phyloP scores from a whole-genome alignment of 2,888 invertebrate species.

The Archaeoteleia sp. region DNA sequence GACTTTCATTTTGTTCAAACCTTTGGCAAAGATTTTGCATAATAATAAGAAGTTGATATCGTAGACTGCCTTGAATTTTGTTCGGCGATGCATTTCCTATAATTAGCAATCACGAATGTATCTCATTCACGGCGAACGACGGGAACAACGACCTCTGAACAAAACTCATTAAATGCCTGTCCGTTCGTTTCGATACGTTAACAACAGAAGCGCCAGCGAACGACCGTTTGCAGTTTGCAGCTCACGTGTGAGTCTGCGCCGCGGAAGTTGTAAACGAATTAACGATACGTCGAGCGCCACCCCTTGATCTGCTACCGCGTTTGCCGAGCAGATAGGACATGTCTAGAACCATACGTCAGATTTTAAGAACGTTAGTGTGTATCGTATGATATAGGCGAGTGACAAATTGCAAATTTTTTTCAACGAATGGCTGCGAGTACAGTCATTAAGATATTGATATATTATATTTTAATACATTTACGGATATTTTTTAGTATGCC shows the following conservation, averaged over 20 bases:
- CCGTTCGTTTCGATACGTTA: slow-evolving; percentile 71
- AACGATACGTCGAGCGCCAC: slow-evolving; percentile 53
- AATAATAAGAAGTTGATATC: not conserved
- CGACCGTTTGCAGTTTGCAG: not conserved
- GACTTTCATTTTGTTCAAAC: no score
- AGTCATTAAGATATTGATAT: no score
- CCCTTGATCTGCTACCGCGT: slow-evolving; percentile 33
- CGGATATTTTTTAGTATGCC: no score
- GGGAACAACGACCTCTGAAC: slow-evolving; percentile 62
- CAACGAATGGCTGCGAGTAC: no score
- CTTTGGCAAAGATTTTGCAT: no score
- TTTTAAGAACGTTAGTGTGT: slow-evolving; percentile 22
- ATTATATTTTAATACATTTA: no score
- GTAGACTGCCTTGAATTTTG: slow-evolving; percentile 55
- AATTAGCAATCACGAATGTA: slow-evolving; percentile 53
- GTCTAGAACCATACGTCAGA: slow-evolving; percentile 18
- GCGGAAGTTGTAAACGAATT: slow-evolving; percentile 57
- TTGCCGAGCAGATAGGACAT: slow-evolving; percentile 23
- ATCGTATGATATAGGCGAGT: no score
- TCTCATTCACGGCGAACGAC: slow-evolving; percentile 40
- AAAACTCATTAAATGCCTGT: slow-evolving; percentile 74
- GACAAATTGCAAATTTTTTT: no score
- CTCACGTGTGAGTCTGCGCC: slow-evolving; percentile 31
- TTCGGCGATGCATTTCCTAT: slow-evolving; percentile 50
- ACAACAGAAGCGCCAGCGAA: slow-evolving; percentile 48